Base-by-base conservation (phyloP, 2,113 vertebrate genomes). In the Stigmatopora argus region DNA sequence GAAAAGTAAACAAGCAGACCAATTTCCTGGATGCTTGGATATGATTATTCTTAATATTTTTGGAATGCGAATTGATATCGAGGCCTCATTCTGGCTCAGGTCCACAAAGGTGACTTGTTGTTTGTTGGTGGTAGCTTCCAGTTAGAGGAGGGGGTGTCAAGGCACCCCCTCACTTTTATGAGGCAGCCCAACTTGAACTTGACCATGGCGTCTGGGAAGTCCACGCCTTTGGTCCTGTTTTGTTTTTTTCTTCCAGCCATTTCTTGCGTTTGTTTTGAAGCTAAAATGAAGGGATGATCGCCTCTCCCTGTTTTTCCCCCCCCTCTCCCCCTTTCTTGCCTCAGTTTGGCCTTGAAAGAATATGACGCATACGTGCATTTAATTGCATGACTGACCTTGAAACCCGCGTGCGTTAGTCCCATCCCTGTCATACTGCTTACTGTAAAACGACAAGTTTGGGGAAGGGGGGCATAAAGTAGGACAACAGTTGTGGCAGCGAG, bases 111-210 rank as follows among this genome's bases (percentile, higher is more conserved):
- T 19, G 26, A 64, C 64, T 69, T 55, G 58, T 61, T 35, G 53
- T 78, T 64, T 82, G 56, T 66, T 46, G 34, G 64, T 23, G 56
- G 47, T 3, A 74, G 69, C 81, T 86, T 81, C 86, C 85, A 41
- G 35, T 15, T 26, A 84, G 81, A 62, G 64, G 65, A 65, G 55
- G 18, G 38, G 11, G 10, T 12, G n/a, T 19, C 44, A 45, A 64
- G n/a, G 47, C 48, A 49, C 62, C 78, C 26, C 84, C 83, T 65
- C 65, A 57, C 71, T 88, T 87, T 89, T 87, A 88, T 77, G 85
- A 89, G 86, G 66, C 62, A 81, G 82, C 62, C 66, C 78, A 89
- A 89, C 89, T 89, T 90, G 90, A 90, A 90, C 90, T 90, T 90
- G 90, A 90, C 88, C 88, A 86, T 90, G 85, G 83, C 85, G 82